Evolutionary conservation across 1,140 invertebrate species (phyloP).

Genomic region (Trichoplusia ni): DNA sequence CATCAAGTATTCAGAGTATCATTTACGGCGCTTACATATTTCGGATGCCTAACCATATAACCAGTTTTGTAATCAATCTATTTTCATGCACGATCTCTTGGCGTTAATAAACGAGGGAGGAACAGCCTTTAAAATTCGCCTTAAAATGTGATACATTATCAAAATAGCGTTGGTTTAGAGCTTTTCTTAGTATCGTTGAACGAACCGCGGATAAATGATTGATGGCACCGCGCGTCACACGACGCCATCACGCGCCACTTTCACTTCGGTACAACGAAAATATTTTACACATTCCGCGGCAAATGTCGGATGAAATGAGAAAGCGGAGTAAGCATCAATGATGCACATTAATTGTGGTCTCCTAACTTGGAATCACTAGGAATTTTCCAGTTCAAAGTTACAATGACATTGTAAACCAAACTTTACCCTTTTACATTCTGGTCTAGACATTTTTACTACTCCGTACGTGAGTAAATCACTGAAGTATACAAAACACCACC

Average conservation of each 20-base stretch:
- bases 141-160: conserved; percentile 78
- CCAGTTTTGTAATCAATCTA: conserved; percentile 73
- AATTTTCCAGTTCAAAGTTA: too few relatives aligned
- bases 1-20: too few relatives aligned
- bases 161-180: conserved; percentile 74
- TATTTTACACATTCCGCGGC: conserved; percentile 57
- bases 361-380: too few relatives aligned
- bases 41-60: too few relatives aligned
- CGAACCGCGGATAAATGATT: conserved; percentile 76
- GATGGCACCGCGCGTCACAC: conserved; percentile 59
- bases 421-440: not conserved
- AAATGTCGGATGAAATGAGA: conserved; percentile 36
- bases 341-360: conserved; percentile 23
- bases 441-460: not conserved
- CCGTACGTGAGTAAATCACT: not conserved
- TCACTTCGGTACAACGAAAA: conserved; percentile 62
- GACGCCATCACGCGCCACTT: conserved; percentile 60
- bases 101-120: conserved; percentile 55
- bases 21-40: too few relatives aligned
- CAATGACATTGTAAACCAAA: too few relatives aligned
- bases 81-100: conserved; percentile 70
- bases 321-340: conserved; percentile 18
- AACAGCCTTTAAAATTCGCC: conserved; percentile 72
- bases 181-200: conserved; percentile 70
- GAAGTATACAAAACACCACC: not conserved